A percentile compares a stretch with the other conserved stretches of the same genome.
Evolutionary conservation across 2,888 invertebrate genomes (phyloP).

Genomic region (Anaspis maculata): DNA sequence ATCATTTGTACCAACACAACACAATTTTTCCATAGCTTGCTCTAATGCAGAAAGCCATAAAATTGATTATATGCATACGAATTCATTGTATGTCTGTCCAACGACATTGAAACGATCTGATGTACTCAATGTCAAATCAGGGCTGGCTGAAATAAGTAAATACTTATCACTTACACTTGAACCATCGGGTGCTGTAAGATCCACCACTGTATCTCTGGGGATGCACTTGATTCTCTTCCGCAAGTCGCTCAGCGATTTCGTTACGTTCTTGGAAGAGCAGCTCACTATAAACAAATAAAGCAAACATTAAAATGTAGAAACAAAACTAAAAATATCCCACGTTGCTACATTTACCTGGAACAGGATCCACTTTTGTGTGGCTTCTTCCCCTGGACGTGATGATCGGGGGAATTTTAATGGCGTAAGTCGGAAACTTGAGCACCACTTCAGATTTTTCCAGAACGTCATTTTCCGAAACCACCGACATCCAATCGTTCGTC

Average conservation of each 20-base stretch:
- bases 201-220: constrained; percentile 30
- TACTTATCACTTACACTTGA: constrained; percentile 24
- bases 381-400: constrained; percentile 6
- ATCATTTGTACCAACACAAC: too few relatives aligned
- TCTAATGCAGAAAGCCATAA: too few relatives aligned
- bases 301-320: neutral
- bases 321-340: neutral
- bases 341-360: constrained; percentile 3
- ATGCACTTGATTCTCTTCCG: constrained; percentile 26
- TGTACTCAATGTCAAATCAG: too few relatives aligned
- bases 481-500: too few relatives aligned
- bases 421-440: constrained; percentile 7
- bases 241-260: constrained; percentile 15
- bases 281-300: constrained; percentile 13
- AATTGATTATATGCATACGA: too few relatives aligned
- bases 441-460: constrained; percentile 12
- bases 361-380: constrained; percentile 5
- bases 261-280: constrained; percentile 15
- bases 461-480: constrained; percentile 8
- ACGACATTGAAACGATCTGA: too few relatives aligned
- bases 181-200: constrained; percentile 22
- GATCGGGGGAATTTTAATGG: constrained; percentile 10
- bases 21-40: too few relatives aligned
- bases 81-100: too few relatives aligned
- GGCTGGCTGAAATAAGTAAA: too few relatives aligned